These are phyloP conservation scores for Pemphigus obesinymphae DNA, from an alignment of 1,140 invertebrate genomes.

Conservation along the genomic window DNA sequence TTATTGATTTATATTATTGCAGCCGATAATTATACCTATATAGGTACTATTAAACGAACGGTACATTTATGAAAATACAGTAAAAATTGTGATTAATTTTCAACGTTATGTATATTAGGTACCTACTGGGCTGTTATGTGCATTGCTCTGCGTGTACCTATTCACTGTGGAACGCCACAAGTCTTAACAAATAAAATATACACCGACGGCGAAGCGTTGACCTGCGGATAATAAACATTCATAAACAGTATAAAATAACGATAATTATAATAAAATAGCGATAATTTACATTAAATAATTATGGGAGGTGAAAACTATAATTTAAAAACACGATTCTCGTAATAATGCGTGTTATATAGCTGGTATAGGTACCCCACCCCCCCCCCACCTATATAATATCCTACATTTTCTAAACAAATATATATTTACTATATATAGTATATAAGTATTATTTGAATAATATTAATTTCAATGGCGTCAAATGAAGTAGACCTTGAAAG, in stretches of 20 bases:
- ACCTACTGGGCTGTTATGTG: too few species aligned
- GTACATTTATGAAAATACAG: neutral
- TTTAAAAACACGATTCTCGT: conserved; percentile 4
- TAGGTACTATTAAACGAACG: neutral
- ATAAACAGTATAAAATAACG: neutral
- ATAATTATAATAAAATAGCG: conserved; percentile 27
- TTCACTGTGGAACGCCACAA: neutral
- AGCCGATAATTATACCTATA: neutral
- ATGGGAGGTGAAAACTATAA: neutral
- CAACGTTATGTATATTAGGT: neutral
- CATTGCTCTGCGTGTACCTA: neutral
- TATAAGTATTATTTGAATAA: conserved; percentile 11
- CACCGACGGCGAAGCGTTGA: neutral
- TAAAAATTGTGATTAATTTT: neutral
- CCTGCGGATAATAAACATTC: too few species aligned
- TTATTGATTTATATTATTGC: neutral
- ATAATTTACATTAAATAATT: conserved; percentile 16
- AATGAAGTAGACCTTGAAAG: conserved; percentile 24
- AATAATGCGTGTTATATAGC: neutral
- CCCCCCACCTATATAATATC: too few species aligned
- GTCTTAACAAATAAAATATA: conserved; percentile 1
- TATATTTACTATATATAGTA: neutral
- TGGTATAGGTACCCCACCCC: too few species aligned
- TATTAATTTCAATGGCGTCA: conserved; percentile 29
- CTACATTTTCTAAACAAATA: conserved; percentile 31